A percentile compares a stretch with the other conserved stretches of the same genome.
These are phyloP conservation scores for Nasua narica DNA, from an alignment of 2,797 vertebrate genomes.

Conservation along the genomic window DNA sequence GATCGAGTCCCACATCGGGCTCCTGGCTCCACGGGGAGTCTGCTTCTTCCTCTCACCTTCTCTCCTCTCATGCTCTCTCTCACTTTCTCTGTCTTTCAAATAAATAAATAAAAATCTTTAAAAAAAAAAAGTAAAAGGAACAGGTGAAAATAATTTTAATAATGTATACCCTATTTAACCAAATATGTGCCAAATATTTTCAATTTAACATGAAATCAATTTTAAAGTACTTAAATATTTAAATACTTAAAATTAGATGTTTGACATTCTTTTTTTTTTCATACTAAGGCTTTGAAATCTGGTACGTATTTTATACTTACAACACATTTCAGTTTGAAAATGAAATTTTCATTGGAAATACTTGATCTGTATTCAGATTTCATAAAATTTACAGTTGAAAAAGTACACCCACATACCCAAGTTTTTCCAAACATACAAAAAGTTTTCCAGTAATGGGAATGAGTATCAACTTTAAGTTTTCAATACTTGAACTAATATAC, in stretches of 20 bases:
- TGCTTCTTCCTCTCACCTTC: no score
- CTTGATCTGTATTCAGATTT: slow-evolving; percentile 37
- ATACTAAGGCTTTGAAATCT: slow-evolving; percentile 34
- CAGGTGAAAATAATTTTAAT: slow-evolving; percentile 2
- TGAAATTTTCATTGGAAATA: slow-evolving; percentile 53
- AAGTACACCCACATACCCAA: not conserved
- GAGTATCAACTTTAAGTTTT: not conserved
- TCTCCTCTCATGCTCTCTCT: no score
- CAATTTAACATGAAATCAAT: not conserved
- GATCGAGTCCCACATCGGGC: no score
- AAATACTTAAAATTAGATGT: not conserved
- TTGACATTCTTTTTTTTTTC: not conserved
- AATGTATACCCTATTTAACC: slow-evolving; percentile 22
- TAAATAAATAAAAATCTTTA: no score
- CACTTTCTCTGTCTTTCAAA: no score
- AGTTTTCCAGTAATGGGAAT: slow-evolving; percentile 9
- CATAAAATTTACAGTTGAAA: slow-evolving; percentile 41
- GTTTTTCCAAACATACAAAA: not conserved
- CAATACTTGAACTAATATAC: slow-evolving; percentile 16
- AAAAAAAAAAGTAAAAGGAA: not conserved
- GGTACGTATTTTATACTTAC: slow-evolving; percentile 29
- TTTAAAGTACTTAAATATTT: not conserved
- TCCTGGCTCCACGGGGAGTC: no score
- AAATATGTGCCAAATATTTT: not conserved
- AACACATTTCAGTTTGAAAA: slow-evolving; percentile 13